These are phyloP conservation scores for Chiridota heheva DNA, from an alignment of 35 echinoderm and acorn worm genomes.

Conservation along the genomic window DNA sequence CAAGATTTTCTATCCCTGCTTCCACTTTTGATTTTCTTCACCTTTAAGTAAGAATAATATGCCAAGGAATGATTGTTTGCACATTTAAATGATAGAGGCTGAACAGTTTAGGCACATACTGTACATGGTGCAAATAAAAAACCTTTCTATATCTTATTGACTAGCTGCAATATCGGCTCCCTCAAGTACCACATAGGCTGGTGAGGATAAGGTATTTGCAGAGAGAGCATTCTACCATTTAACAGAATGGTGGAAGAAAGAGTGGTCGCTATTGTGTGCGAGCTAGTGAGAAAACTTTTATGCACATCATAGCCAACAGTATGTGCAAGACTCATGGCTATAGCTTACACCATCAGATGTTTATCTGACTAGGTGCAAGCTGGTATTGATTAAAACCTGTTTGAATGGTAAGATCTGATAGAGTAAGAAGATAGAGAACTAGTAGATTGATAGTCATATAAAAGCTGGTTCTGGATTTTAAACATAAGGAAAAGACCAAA, in stretches of 20 bases:
- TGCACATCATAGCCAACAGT: too few species aligned
- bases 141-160: constrained; percentile 9
- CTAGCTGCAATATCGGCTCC: constrained; percentile 1
- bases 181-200: constrained; percentile 5
- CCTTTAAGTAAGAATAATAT: constrained; percentile 15
- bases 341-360: too few species aligned
- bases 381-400: constrained; percentile 12
- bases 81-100: not conserved
- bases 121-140: constrained; percentile 30
- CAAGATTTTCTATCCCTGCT: too few species aligned
- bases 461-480: not conserved
- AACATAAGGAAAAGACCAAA: too few species aligned
- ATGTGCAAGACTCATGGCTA: too few species aligned
- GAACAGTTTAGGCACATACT: constrained; percentile 2
- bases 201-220: constrained; percentile 9
- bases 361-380: constrained; percentile 1
- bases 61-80: not conserved
- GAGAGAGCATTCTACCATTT: constrained; percentile 36
- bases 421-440: constrained; percentile 4
- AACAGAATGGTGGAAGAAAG: constrained; percentile 22
- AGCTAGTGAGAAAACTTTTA: too few species aligned
- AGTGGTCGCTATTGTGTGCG: too few species aligned
- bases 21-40: too few species aligned
- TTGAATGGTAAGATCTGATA: constrained; percentile 23
- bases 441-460: not conserved